phyloP scores from a whole-genome alignment of 2,888 invertebrate genomes.

The Caenorhabditis macrosperma region DNA sequence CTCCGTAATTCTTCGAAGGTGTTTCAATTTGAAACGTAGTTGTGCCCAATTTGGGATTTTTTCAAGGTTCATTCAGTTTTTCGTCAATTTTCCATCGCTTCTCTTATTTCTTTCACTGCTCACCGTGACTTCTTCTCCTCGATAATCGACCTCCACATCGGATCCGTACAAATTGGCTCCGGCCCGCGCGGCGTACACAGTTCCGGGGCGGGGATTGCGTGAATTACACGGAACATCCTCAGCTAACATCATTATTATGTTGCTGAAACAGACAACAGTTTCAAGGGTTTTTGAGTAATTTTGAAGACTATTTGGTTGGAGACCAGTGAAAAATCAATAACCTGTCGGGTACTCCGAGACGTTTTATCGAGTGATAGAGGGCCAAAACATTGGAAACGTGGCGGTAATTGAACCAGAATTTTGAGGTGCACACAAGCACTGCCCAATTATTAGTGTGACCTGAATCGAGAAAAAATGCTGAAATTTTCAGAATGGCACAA shows the following conservation, averaged over 20 bases:
- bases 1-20: too few species aligned
- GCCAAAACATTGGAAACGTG: slow-evolving; percentile 99
- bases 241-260: slow-evolving; percentile 98
- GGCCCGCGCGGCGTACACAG: slow-evolving; percentile 97
- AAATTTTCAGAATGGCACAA: not conserved
- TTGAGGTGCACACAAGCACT: slow-evolving; percentile 90
- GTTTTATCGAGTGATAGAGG: slow-evolving; percentile 96
- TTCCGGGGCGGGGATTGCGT: slow-evolving; percentile 94
- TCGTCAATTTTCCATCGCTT: too few species aligned
- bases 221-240: slow-evolving; percentile 99
- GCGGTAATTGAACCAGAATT: slow-evolving; percentile 99
- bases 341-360: slow-evolving; percentile 96
- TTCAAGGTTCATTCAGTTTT: too few species aligned
- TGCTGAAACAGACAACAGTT: slow-evolving; percentile 83
- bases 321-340: slow-evolving; percentile 75
- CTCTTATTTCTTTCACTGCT: not conserved
- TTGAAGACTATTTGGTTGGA: too few species aligned
- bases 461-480: slow-evolving; percentile 7
- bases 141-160: slow-evolving; percentile 90
- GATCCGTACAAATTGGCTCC: slow-evolving; percentile 99
- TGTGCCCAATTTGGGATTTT: too few species aligned
- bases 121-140: slow-evolving; percentile 86
- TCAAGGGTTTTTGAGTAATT: too few species aligned
- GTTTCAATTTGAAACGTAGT: too few species aligned
- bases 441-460: slow-evolving; percentile 99